phyloP scores from a whole-genome alignment of 2,113 vertebrate species.

The Sciurus niger region DNA sequence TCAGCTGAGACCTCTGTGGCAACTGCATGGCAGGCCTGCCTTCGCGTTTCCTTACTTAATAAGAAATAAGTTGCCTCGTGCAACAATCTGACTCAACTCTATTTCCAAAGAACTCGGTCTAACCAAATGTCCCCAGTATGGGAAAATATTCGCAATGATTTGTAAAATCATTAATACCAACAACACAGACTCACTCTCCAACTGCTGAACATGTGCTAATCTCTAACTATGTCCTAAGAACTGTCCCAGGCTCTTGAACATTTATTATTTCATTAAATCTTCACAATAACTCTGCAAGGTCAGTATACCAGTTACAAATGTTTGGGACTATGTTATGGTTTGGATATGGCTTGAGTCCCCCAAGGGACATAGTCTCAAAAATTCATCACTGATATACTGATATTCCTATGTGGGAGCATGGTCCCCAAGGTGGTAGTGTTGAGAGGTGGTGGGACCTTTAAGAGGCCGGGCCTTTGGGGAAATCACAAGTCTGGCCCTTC shows the following conservation, averaged over 20 bases:
- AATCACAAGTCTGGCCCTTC: not conserved
- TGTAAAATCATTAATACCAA: not conserved
- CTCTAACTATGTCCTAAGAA: not conserved
- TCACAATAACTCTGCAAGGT: not conserved
- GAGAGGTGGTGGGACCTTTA: not conserved
- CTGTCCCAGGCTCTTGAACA: not conserved
- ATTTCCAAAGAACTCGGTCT: not conserved
- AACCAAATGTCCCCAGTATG: not conserved
- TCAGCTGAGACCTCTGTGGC: not conserved
- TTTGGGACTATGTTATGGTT: not conserved
- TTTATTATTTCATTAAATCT: not conserved
- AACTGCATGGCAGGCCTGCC: not conserved
- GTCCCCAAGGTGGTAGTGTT: not conserved
- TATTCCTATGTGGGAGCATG: not conserved
- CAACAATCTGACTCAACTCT: not conserved
- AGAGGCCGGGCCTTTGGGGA: not conserved
- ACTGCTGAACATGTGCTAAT: not conserved
- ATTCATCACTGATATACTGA: too few species aligned
- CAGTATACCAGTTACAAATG: not conserved
- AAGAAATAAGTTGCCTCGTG: not conserved
- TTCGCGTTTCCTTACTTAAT: not conserved
- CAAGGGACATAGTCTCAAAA: not conserved
- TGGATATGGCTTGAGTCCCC: not conserved
- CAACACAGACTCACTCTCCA: not conserved
- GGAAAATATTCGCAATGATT: not conserved